Percentiles rank a stretch among this genome's conserved stretches.
Evolutionary conservation across 2,888 invertebrate genomes (phyloP).

Genomic region (Choristoneura rosaceana): DNA sequence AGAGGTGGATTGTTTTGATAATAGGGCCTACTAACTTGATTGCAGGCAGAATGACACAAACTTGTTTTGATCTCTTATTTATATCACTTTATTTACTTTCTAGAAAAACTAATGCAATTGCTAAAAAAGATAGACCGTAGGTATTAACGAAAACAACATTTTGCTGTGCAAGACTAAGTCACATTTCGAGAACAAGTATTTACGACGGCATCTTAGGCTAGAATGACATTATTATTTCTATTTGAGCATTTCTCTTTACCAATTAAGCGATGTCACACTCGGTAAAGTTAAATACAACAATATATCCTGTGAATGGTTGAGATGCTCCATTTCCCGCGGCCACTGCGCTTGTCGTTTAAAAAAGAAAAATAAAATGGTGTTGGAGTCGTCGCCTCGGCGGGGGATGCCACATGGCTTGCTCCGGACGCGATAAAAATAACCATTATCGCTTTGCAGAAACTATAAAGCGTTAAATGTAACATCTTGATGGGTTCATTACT

Average conservation of each 20-base stretch:
- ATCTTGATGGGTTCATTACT: conserved; percentile 18
- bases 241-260: not conserved
- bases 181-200: no score
- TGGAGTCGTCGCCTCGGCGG: conserved; percentile 27
- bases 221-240: no score
- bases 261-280: conserved; percentile 1
- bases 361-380: conserved; percentile 11
- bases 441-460: conserved; percentile 34
- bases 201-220: no score
- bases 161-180: no score
- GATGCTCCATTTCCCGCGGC: not conserved
- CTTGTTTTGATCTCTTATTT: no score
- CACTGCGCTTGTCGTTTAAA: conserved; percentile 7
- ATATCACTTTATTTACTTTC: no score
- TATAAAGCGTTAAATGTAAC: not conserved
- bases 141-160: no score
- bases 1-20: no score
- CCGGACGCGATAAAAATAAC: conserved; percentile 28
- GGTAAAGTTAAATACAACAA: not conserved
- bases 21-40: no score
- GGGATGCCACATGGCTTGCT: conserved; percentile 34
- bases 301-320: not conserved
- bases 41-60: no score
- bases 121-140: no score
- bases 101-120: no score